Percentiles rank a stretch among this genome's conserved stretches.
Conservation (phyloP, 2,888 invertebrate genomes). For the Muschampia plurimacula region DNA sequence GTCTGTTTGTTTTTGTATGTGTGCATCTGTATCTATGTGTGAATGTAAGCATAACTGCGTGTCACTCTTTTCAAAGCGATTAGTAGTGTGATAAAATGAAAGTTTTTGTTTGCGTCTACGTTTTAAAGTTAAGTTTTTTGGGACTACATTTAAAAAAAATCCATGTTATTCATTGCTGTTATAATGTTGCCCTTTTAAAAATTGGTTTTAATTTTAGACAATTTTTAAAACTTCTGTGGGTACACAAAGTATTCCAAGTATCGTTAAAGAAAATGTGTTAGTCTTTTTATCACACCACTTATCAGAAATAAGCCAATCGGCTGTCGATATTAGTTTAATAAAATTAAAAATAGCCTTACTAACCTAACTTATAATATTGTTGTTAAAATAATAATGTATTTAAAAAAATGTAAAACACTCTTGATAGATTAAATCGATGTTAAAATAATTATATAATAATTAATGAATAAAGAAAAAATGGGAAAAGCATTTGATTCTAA, state of each 20-base stretch:
- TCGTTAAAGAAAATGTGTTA: not conserved
- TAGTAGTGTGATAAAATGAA: conserved; percentile 64
- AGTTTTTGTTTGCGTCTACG: not conserved
- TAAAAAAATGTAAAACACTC: conserved; percentile 61
- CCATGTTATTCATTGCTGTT: not conserved
- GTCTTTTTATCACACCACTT: conserved; percentile 62
- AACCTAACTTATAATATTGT: conserved; percentile 74
- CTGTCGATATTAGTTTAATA: conserved; percentile 72
- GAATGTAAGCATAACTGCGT: conserved; percentile 18
- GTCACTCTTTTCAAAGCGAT: conserved; percentile 53
- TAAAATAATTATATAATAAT: conserved; percentile 73
- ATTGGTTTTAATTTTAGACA: too few species aligned
- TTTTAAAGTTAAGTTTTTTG: too few species aligned
- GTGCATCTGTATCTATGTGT: not conserved
- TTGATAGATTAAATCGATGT: conserved; percentile 76
- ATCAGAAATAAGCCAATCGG: conserved; percentile 47
- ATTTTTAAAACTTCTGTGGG: too few species aligned
- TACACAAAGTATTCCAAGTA: not conserved
- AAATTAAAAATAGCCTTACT: conserved; percentile 76
- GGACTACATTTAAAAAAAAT: too few species aligned
- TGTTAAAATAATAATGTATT: conserved; percentile 59
- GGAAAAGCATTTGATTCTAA: conserved; percentile 84
- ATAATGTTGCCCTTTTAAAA: not conserved
- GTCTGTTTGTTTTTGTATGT: conserved; percentile 19
- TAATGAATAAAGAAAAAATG: conserved; percentile 50